Evolutionary conservation across 2,888 invertebrate species (phyloP).

Genomic region (Zygogramma bicolorata): DNA sequence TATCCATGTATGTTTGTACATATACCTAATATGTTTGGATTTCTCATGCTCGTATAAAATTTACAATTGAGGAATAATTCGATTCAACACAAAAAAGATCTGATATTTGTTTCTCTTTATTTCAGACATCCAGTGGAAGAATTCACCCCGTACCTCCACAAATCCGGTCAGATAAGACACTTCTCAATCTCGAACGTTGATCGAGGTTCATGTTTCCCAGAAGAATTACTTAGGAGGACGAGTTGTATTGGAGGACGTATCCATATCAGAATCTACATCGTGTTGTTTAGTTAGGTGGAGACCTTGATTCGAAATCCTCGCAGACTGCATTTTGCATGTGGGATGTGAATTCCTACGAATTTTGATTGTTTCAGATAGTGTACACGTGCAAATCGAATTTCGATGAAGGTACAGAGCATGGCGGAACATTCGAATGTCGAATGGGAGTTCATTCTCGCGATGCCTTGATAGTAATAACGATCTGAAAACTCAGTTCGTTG

Average conservation of each 20-base stretch:
- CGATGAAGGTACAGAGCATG: background rate
- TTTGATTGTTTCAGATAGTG: background rate
- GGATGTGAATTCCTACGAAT: background rate
- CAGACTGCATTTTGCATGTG: conserved; percentile 9
- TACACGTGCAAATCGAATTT: background rate
- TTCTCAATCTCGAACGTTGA: background rate
- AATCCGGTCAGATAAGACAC: no score
- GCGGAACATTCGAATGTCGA: background rate
- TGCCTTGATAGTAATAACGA: no score
- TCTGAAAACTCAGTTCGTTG: no score
- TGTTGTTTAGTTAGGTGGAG: conserved; percentile 5
- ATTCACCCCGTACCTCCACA: no score
- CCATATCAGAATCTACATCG: conserved; percentile 1
- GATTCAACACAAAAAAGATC: no score
- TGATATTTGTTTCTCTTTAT: no score
- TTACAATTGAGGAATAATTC: no score
- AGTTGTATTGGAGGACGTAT: background rate
- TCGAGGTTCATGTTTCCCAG: background rate
- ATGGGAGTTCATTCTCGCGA: no score
- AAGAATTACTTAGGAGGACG: background rate
- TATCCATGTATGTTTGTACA: no score
- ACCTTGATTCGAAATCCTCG: conserved; percentile 1
- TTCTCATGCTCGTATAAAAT: no score
- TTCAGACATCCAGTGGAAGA: no score
- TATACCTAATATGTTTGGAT: no score